Conservation (phyloP, 1,140 invertebrate species). For the Chymomyza costata region DNA sequence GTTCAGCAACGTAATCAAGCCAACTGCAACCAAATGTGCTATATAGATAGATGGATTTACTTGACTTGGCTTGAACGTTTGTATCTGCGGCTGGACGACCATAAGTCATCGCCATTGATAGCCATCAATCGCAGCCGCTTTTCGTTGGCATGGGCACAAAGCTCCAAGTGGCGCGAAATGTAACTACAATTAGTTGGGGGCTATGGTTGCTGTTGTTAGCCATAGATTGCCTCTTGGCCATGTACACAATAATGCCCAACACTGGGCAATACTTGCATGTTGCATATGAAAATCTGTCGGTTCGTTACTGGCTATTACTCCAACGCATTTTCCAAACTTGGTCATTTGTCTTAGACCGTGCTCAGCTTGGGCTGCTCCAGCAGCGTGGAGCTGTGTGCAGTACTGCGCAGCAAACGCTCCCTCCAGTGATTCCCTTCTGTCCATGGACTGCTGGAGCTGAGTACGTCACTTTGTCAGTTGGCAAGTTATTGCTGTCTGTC, state of each 20-base stretch:
- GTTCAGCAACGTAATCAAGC: constrained; percentile 30
- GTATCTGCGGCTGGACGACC: constrained; percentile 21
- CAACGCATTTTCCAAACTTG: constrained; percentile 69
- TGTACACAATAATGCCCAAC: background rate
- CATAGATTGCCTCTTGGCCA: constrained; percentile 25
- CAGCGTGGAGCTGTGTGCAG: no score
- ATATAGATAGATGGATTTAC: constrained; percentile 56
- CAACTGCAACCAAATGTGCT: constrained; percentile 49
- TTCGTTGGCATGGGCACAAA: constrained; percentile 41
- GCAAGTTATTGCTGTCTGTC: constrained; percentile 23
- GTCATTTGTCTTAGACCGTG: constrained; percentile 55
- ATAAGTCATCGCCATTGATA: constrained; percentile 73
- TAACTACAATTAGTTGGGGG: constrained; percentile 65
- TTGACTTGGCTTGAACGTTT: background rate
- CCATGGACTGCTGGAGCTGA: constrained; percentile 2
- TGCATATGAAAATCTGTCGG: constrained; percentile 55
- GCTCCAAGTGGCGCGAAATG: constrained; percentile 53
- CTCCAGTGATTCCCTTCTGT: background rate
- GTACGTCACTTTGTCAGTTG: constrained; percentile 54
- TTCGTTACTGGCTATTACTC: constrained; percentile 55
- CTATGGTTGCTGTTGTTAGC: constrained; percentile 19
- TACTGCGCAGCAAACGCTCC: constrained; percentile 11
- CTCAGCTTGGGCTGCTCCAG: constrained; percentile 45
- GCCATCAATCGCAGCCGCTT: constrained; percentile 66
- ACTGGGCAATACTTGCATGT: constrained; percentile 29